Base-by-base conservation (phyloP, 2,797 vertebrate genomes). In the Coreius guichenoti region DNA sequence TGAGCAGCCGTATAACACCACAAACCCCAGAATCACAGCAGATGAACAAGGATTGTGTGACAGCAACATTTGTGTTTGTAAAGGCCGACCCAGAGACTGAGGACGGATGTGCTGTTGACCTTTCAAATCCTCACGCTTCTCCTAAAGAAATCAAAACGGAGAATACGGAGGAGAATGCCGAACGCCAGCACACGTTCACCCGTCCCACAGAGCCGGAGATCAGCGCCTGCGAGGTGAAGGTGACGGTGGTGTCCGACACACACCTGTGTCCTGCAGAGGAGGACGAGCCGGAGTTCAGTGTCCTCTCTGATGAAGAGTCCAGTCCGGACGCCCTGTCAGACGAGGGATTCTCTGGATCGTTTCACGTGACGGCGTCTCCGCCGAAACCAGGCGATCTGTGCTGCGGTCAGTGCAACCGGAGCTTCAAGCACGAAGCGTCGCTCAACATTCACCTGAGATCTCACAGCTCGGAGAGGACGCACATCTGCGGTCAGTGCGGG, bases 401-500 rank as follows among this genome's bases (percentile, higher is more conserved):
- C 43, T 95, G 94, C 65, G 91, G 91, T 2, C 45, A 84, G 36
- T 94, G 93, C 23, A 91, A 92, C 1, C 93, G 95, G 87, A 92
- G 87, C 0, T 96, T 95, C 33, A 91, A 85, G 6, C 89, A 87
- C 1, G 87, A 87, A 0, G 36, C 89, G 0, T 93, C 92, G 0
- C 94, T 95, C 75, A 93, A 91, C 82, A 80, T 87, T 58, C 94
- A 92, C 90, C 82, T 93, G 65, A 94, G 92, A 89, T 92, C 90
- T 69, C 95, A 96, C 91, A 90, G 90, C 0, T 88, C 89, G 0
- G 94, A 96, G 74, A 96, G 95, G 86, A 89, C 93, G 0, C 94
- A 96, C 87, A 91, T 82, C 87, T 97, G 96, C 84, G 84, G 87
- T 82, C 92, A 94, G 76, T 97, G 96, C 0, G 95, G 95, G 8